Conservation (phyloP, 1,140 invertebrate species). For the Scaptomyza montana region DNA sequence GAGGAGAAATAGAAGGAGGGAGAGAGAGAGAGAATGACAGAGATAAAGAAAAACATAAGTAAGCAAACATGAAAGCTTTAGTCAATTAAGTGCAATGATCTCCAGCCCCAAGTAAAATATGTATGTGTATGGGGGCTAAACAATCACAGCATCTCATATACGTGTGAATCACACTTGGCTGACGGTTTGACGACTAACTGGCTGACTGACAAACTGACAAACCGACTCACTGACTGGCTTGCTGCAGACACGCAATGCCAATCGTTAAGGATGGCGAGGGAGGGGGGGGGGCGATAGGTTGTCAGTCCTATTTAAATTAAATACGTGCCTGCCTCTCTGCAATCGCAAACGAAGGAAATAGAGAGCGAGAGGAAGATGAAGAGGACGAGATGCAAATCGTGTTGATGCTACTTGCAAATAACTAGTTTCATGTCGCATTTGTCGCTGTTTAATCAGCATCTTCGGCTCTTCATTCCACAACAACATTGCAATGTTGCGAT, state of each 20-base stretch:
- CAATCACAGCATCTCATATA: constrained; percentile 58
- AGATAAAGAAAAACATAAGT: neutral
- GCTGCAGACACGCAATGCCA: neutral
- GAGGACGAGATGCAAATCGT: constrained; percentile 22
- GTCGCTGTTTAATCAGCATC: constrained; percentile 24
- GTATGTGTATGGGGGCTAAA: neutral
- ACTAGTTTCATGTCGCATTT: constrained; percentile 24
- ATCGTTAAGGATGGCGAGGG: no score
- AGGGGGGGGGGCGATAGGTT: neutral
- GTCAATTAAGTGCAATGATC: constrained; percentile 34
- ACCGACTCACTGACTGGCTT: no score
- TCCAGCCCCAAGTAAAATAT: neutral
- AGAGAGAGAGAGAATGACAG: no score
- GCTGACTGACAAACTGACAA: no score
- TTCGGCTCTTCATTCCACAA: neutral
- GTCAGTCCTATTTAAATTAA: constrained; percentile 36
- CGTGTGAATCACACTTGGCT: constrained; percentile 54
- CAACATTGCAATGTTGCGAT: constrained; percentile 7
- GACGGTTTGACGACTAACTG: neutral
- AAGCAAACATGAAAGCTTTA: constrained; percentile 26
- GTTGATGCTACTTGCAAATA: constrained; percentile 30
- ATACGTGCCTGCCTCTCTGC: constrained; percentile 22
- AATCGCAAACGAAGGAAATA: no score
- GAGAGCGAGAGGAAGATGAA: neutral
- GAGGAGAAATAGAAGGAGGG: no score